These are phyloP conservation scores for Hydropsyche betteni DNA, from an alignment of 2,888 invertebrate species.

Conservation along the genomic window DNA sequence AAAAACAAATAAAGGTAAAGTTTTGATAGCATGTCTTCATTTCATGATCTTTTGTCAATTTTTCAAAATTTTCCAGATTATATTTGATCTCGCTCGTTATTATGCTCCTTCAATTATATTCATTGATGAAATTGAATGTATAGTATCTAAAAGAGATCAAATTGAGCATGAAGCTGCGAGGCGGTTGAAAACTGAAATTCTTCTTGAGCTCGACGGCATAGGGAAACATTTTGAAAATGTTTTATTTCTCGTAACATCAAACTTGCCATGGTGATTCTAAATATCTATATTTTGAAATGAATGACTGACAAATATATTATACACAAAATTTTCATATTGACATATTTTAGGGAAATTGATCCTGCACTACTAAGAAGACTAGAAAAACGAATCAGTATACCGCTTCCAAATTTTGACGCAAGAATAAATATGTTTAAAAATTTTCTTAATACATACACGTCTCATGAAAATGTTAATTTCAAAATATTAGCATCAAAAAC, in stretches of 20 bases:
- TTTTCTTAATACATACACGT: slow-evolving; percentile 65
- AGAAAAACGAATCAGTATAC: slow-evolving; percentile 86
- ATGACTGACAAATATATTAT: too few relatives aligned
- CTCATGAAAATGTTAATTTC: slow-evolving; percentile 61
- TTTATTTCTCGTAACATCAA: slow-evolving; percentile 87
- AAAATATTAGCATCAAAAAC: slow-evolving; percentile 66
- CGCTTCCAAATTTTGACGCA: slow-evolving; percentile 75
- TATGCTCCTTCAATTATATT: slow-evolving; percentile 92
- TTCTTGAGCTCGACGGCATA: slow-evolving; percentile 87
- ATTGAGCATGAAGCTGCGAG: slow-evolving; percentile 88
- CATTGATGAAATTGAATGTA: slow-evolving; percentile 90
- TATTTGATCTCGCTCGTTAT: slow-evolving; percentile 59
- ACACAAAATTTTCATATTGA: too few relatives aligned
- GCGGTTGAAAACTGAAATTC: slow-evolving; percentile 87
- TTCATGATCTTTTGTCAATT: not conserved
- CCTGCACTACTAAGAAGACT: slow-evolving; percentile 86
- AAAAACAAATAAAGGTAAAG: slow-evolving; percentile 85
- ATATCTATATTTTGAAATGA: not conserved
- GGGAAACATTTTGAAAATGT: slow-evolving; percentile 71
- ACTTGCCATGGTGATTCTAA: slow-evolving; percentile 81
- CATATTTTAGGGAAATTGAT: slow-evolving; percentile 78
- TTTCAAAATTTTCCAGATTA: not conserved
- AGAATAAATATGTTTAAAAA: slow-evolving; percentile 75
- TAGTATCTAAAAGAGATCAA: slow-evolving; percentile 73
- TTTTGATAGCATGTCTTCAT: not conserved